phyloP scores from a whole-genome alignment of 2,888 invertebrate species.

The Callosobruchus maculatus region DNA sequence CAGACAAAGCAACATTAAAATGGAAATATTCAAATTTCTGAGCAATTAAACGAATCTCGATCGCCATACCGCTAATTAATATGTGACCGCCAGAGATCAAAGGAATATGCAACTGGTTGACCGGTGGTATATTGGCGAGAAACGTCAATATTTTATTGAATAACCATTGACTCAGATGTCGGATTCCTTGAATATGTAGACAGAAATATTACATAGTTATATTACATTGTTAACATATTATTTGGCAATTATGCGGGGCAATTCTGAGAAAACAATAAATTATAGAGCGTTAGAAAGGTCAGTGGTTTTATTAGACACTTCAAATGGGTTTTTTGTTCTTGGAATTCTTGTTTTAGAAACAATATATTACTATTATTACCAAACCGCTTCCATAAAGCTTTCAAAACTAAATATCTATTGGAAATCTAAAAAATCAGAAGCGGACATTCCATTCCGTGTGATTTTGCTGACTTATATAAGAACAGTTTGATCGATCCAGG shows the following conservation, averaged over 20 bases:
- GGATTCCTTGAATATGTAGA: constrained; percentile 12
- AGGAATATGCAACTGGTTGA: not conserved
- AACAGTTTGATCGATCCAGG: not conserved
- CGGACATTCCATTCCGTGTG: not conserved
- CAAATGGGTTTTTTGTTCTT: not conserved
- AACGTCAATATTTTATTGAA: not conserved
- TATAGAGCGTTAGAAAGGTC: not conserved
- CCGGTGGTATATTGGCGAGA: not conserved
- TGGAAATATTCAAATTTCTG: not conserved
- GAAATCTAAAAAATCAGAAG: not conserved
- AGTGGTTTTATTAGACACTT: not conserved
- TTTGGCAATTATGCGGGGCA: not conserved
- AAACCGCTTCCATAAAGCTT: not conserved
- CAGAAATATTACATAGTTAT: not conserved
- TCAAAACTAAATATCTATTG: not conserved
- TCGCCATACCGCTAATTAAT: not conserved
- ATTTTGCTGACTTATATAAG: not conserved
- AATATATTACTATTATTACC: not conserved
- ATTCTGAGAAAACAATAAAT: not conserved
- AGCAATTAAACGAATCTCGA: not conserved
- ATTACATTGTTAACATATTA: not conserved
- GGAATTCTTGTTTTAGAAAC: not conserved
- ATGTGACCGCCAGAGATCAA: not conserved
- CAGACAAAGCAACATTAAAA: not conserved
- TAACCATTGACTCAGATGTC: not conserved